Base-by-base conservation (phyloP, 2,888 invertebrate genomes). In the Ecliptopera silaceata region DNA sequence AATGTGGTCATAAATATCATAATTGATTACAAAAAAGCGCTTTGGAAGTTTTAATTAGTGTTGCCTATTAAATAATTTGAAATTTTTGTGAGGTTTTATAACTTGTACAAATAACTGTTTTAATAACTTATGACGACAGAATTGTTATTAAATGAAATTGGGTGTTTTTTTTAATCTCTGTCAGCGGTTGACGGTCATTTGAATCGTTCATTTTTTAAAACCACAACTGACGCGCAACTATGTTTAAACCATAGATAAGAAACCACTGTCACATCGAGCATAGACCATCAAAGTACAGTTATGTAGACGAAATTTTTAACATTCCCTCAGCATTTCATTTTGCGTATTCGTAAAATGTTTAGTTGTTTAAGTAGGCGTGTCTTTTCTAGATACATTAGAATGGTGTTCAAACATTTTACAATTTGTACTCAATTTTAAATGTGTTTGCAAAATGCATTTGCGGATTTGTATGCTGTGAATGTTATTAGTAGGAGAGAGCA, bases 231-330 rank as follows among this genome's bases (percentile, higher is more conserved):
- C 4, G 15, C 1, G 39, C 34, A 5, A n/a, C 32, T 38, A 48
- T n/a, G n/a, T n/a, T n/a, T n/a, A 18, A 12, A 48, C 29, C 29
- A 39, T 31, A 12, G 38, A 36, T 20, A 15, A 17, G 26, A 34
- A 31, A 36, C 17, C 31, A 17, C n/a, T 22, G 31, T 12, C 17
- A 44, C 31, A 34, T 2, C 3, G 5, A 32, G 26, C 22, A 31
- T 17, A 46, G 22, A 46, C n/a, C 15, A 53, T 54, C 63, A 67
- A 66, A 76, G 47, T 59, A 87, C 88, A 85, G 88, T 87, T 87
- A n/a, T n/a, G n/a, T n/a, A 88, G 62, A 73, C 70, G 65, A 75
- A 75, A 84, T 85, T 80, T 84, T 82, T 79, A 55, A 75, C 80
- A 87, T 88, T 85, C 84, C 82, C 68, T 66, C 36, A 3, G 36